Conservation (phyloP, 64 coral and sea anemone genomes). For the Exaiptasia diaphana region DNA sequence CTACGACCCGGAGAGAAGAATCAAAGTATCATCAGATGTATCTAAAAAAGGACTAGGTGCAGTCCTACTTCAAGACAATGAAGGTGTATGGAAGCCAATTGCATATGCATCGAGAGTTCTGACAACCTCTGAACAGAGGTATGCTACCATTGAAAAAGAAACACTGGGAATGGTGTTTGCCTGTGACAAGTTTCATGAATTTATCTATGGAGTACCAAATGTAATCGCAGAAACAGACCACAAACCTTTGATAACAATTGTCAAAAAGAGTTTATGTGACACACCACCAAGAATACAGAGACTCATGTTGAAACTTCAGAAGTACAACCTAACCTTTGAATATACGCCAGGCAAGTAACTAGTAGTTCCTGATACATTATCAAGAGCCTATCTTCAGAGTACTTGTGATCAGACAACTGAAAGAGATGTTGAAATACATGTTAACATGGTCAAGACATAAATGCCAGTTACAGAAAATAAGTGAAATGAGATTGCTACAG, state of each 20-base stretch:
- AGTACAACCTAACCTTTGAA: neutral
- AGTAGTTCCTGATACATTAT: neutral
- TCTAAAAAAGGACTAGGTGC: conserved; percentile 27
- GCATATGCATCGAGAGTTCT: conserved; percentile 11
- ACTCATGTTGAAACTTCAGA: neutral
- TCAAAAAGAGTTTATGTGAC: neutral
- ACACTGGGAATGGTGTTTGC: neutral
- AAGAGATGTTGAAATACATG: conserved; percentile 12
- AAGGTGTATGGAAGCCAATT: neutral
- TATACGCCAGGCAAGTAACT: neutral
- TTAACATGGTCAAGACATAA: neutral
- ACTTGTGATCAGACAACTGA: neutral
- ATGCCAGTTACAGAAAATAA: no score
- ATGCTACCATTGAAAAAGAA: conserved; percentile 27
- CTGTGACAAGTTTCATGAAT: neutral
- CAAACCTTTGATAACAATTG: neutral
- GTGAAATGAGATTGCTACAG: no score
- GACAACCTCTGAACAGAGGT: neutral
- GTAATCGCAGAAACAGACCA: neutral
- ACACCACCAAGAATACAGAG: neutral
- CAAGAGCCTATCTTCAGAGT: neutral
- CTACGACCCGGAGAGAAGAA: neutral
- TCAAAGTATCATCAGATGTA: conserved; percentile 24
- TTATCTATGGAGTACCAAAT: neutral
- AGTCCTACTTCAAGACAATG: conserved; percentile 14